Percentiles rank a stretch among this genome's conserved stretches.
These are phyloP conservation scores for Heliconius charithonia DNA, from an alignment of 2,888 invertebrate species.

Conservation along the genomic window DNA sequence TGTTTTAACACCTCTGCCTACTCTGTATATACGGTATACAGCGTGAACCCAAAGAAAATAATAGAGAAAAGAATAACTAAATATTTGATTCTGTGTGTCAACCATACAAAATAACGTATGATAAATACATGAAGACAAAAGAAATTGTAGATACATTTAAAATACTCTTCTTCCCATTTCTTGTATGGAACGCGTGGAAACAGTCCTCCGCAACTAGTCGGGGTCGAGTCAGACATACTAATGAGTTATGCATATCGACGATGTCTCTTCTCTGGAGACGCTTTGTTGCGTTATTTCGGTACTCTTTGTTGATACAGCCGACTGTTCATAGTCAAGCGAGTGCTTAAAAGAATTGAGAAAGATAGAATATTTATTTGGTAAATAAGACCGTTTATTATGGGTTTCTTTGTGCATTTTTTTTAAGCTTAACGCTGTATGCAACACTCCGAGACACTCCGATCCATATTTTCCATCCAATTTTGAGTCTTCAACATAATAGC, in stretches of 20 bases:
- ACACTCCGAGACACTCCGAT: not conserved
- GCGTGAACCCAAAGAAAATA: no score
- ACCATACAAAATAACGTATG: no score
- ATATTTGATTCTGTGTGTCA: no score
- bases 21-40: no score
- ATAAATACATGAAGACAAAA: no score
- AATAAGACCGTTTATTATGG: not conserved
- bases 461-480: not conserved
- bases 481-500: no score
- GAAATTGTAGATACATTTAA: not conserved
- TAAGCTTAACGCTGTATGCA: not conserved
- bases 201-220: slow-evolving; percentile 18
- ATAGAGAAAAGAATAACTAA: no score
- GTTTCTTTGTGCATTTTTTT: not conserved
- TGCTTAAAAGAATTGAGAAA: not conserved
- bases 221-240: slow-evolving; percentile 40
- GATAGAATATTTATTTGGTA: not conserved
- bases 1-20: no score
- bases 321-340: not conserved
- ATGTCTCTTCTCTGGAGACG: slow-evolving; percentile 42
- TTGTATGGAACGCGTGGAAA: slow-evolving; percentile 22
- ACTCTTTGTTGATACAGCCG: slow-evolving; percentile 27
- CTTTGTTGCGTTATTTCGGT: slow-evolving; percentile 45
- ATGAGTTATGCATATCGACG: slow-evolving; percentile 42
- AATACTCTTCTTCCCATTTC: slow-evolving; percentile 2